Evolutionary conservation across 2,113 vertebrate species (phyloP).

Genomic region (Pedionomus torquatus): DNA sequence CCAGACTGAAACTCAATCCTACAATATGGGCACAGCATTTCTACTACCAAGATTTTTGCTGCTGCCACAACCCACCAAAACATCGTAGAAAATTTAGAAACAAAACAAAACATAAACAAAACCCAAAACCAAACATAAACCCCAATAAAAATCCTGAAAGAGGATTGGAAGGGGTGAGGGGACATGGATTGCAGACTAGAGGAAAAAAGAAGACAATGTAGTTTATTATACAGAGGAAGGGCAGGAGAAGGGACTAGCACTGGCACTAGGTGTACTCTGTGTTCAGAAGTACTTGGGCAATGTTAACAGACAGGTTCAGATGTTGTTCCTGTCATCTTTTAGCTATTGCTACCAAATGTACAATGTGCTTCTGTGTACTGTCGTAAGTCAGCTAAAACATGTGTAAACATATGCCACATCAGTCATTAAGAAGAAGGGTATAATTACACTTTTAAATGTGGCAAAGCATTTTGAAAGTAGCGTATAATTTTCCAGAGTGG

Average conservation of each 20-base stretch:
- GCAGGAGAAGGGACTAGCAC: neutral
- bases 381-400: conserved; percentile 76
- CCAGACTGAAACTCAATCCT: neutral
- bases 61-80: too few relatives aligned
- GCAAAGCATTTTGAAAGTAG: conserved; percentile 76
- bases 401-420: conserved; percentile 74
- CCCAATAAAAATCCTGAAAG: neutral
- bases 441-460: conserved; percentile 80
- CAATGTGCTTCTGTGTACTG: conserved; percentile 49
- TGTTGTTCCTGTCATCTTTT: conserved; percentile 44
- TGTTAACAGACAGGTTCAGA: conserved; percentile 26
- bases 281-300: conserved; percentile 21
- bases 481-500: conserved; percentile 73
- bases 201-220: neutral
- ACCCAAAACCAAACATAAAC: neutral
- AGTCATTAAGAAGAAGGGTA: conserved; percentile 75
- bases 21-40: neutral
- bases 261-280: neutral
- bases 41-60: neutral
- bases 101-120: neutral
- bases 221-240: neutral
- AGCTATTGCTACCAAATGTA: conserved; percentile 52
- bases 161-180: neutral
- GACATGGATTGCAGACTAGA: neutral
- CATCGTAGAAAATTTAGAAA: neutral